These are phyloP conservation scores for Sinopyrophorus schimmeli DNA, from an alignment of 2,888 invertebrate species.

Conservation along the genomic window DNA sequence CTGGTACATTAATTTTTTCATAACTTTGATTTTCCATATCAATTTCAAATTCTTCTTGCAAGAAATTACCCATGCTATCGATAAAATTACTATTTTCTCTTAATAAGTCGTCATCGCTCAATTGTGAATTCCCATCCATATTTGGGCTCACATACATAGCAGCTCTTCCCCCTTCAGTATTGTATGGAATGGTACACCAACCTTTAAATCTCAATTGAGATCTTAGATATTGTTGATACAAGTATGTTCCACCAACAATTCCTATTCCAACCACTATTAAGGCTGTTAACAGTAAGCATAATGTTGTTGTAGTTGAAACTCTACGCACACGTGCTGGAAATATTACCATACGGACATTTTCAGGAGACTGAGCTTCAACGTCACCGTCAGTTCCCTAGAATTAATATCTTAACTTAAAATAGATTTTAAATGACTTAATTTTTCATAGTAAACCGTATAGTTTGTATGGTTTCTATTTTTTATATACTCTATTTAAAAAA, in stretches of 20 bases:
- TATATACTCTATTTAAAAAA: too few relatives aligned
- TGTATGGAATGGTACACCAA: conserved; percentile 70
- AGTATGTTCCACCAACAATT: conserved; percentile 70
- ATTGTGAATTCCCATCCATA: conserved; percentile 15
- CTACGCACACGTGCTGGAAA: conserved; percentile 58
- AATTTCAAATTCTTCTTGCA: conserved; percentile 82
- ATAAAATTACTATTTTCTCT: conserved; percentile 28
- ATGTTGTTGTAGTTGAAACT: conserved; percentile 65
- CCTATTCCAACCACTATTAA: conserved; percentile 73
- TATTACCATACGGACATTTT: conserved; percentile 52
- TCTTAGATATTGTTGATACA: conserved; percentile 73
- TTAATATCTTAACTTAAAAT: conserved; percentile 35
- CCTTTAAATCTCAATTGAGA: conserved; percentile 67
- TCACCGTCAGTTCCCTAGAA: conserved; percentile 52
- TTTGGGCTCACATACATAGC: conserved; percentile 32
- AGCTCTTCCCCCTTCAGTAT: conserved; percentile 38
- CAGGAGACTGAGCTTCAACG: conserved; percentile 53
- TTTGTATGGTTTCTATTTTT: too few relatives aligned
- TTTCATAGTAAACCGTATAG: not conserved
- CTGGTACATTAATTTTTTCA: conserved; percentile 85
- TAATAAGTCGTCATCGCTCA: conserved; percentile 8
- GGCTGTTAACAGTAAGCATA: conserved; percentile 71
- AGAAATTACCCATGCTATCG: conserved; percentile 55
- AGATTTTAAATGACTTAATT: not conserved
- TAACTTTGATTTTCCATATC: conserved; percentile 70